Evolutionary conservation across 2,797 vertebrate genomes (phyloP).

Genomic region (Enteromius argenteus): DNA sequence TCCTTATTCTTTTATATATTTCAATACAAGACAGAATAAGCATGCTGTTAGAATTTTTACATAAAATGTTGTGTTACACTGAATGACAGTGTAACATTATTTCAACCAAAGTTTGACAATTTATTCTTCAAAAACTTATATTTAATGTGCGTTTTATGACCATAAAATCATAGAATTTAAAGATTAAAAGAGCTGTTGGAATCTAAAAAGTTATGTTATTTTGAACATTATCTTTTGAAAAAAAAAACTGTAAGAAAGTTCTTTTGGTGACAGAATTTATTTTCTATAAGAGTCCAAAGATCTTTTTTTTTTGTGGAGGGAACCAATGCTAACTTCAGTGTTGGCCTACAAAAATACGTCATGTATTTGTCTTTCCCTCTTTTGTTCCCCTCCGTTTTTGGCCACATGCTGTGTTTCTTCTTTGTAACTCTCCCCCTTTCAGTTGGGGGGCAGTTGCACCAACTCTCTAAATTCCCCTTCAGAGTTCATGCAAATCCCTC

Average conservation of each 20-base stretch:
- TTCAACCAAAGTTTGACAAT: too few relatives aligned
- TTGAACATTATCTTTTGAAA: too few relatives aligned
- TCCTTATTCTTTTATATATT: too few relatives aligned
- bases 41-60: too few relatives aligned
- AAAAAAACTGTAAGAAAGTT: background rate
- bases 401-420: background rate
- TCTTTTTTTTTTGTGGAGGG: background rate
- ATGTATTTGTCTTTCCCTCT: background rate
- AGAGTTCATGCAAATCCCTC: background rate
- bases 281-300: background rate
- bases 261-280: background rate
- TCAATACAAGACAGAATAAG: too few relatives aligned
- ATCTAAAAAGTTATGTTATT: background rate
- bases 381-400: background rate
- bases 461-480: conserved; percentile 1
- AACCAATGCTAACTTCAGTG: background rate
- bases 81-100: too few relatives aligned
- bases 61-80: too few relatives aligned
- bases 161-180: background rate
- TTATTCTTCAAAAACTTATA: too few relatives aligned
- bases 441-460: background rate
- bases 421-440: background rate
- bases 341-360: background rate
- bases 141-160: too few relatives aligned
- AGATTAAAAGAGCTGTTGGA: background rate